phyloP scores from a whole-genome alignment of 1,140 invertebrate species.

The Neoseiulus cucumeris region DNA sequence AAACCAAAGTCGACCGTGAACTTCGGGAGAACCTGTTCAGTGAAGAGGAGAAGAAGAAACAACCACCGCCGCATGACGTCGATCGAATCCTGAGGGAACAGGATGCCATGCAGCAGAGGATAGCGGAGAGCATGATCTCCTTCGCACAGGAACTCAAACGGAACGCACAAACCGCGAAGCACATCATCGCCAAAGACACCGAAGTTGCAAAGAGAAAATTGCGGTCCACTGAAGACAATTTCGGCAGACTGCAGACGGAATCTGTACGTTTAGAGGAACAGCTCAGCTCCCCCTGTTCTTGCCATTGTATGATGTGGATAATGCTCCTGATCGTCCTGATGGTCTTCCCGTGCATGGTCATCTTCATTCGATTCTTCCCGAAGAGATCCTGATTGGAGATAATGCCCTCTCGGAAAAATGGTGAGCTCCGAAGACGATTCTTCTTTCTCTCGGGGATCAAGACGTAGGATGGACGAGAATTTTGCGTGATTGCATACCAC shows the following conservation, averaged over 20 bases:
- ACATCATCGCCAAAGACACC: constrained; percentile 64
- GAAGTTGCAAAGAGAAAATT: constrained; percentile 34
- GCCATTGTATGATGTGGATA: constrained; percentile 82
- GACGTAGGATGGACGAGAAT: no score
- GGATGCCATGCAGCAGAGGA: constrained; percentile 65
- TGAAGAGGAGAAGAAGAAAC: constrained; percentile 12
- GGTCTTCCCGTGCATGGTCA: constrained; percentile 70
- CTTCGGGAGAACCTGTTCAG: constrained; percentile 35
- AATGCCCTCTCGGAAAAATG: not conserved
- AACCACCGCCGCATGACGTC: constrained; percentile 46
- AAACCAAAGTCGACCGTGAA: constrained; percentile 47
- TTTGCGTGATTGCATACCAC: no score
- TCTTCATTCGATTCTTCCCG: constrained; percentile 52
- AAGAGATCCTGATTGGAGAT: constrained; percentile 18
- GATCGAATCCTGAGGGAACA: constrained; percentile 63
- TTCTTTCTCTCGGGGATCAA: no score
- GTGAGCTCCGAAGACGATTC: constrained; percentile 12
- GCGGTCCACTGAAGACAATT: constrained; percentile 49
- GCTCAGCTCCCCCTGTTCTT: constrained; percentile 45
- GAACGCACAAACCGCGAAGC: constrained; percentile 58
- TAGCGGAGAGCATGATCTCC: constrained; percentile 76
- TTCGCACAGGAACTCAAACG: constrained; percentile 69
- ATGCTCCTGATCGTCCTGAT: constrained; percentile 59
- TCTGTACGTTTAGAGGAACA: constrained; percentile 59
- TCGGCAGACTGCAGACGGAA: constrained; percentile 50